phyloP scores from a whole-genome alignment of 2,113 vertebrate genomes.

The Clarias batrachus region DNA sequence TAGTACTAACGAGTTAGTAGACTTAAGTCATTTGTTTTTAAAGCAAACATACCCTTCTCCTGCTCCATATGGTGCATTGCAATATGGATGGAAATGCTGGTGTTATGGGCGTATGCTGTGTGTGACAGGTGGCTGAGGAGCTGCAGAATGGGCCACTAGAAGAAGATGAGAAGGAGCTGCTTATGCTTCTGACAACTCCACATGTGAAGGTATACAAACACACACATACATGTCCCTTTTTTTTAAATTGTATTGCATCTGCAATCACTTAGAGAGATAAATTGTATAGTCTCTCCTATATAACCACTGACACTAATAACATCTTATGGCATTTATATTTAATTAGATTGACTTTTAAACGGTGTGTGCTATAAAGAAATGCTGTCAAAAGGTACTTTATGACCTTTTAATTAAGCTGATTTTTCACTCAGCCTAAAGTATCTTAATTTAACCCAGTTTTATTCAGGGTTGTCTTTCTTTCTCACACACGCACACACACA shows the following conservation, averaged over 20 bases:
- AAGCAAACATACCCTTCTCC: background rate
- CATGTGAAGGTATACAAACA: slow-evolving; percentile 82
- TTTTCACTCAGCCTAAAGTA: background rate
- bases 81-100: background rate
- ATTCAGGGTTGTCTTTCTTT: background rate
- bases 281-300: slow-evolving; percentile 5
- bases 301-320: slow-evolving; percentile 45
- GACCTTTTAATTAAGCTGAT: background rate
- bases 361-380: slow-evolving; percentile 15
- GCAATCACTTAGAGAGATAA: background rate
- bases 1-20: background rate
- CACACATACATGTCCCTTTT: background rate
- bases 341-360: slow-evolving; percentile 24
- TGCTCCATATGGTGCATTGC: background rate
- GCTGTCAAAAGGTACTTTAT: slow-evolving; percentile 24
- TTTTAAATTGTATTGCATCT: background rate
- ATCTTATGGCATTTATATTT: slow-evolving; percentile 3
- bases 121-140: slow-evolving; percentile 84
- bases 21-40: background rate
- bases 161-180: slow-evolving; percentile 83
- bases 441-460: background rate
- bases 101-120: background rate
- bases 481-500: too few relatives aligned
- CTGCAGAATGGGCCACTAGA: slow-evolving; percentile 81
- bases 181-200: slow-evolving; percentile 84